These are phyloP conservation scores for Zootermopsis nevadensis DNA, from an alignment of 2,888 invertebrate genomes.

Conservation along the genomic window DNA sequence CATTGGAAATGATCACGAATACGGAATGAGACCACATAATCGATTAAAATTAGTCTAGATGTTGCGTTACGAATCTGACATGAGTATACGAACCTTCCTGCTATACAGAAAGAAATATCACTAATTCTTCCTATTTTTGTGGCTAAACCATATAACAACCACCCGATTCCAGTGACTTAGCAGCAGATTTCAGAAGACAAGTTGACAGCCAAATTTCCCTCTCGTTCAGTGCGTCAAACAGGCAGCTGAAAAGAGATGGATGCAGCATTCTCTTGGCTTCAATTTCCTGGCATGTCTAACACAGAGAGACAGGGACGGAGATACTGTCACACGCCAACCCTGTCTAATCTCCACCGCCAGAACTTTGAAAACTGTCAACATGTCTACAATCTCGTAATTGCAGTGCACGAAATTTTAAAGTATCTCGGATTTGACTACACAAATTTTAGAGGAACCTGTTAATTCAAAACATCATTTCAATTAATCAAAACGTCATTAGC, in stretches of 20 bases:
- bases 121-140: background rate
- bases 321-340: background rate
- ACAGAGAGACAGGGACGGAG: background rate
- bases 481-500: too few species aligned
- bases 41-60: too few species aligned
- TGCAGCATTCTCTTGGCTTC: background rate
- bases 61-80: too few species aligned
- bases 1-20: too few species aligned
- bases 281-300: constrained; percentile 32
- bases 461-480: too few species aligned
- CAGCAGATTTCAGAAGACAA: background rate
- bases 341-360: background rate
- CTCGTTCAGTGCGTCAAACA: too few species aligned
- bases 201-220: constrained; percentile 29
- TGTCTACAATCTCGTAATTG: background rate
- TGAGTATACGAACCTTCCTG: background rate
- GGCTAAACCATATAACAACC: too few species aligned
- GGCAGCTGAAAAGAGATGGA: constrained; percentile 16
- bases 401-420: too few species aligned
- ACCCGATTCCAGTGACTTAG: background rate
- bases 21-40: too few species aligned
- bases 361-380: background rate
- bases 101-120: background rate
- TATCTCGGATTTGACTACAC: too few species aligned
- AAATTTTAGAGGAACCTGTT: too few species aligned